phyloP scores from a whole-genome alignment of 2,888 invertebrate species.

The Therioaphis trifolii region DNA sequence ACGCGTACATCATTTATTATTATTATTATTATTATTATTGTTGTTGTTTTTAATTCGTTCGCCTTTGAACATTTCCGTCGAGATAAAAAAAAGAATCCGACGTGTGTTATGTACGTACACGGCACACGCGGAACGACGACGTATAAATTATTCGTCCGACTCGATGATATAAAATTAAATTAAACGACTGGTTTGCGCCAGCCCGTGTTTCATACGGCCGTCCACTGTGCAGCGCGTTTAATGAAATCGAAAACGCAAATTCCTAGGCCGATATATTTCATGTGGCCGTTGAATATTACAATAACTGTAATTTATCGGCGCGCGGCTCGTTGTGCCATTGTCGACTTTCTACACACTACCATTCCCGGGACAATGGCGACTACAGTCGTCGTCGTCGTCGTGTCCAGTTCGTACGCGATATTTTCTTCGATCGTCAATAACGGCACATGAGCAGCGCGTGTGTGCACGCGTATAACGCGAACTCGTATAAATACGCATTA shows the following conservation, averaged over 20 bases:
- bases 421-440: conserved; percentile 2
- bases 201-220: background rate
- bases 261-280: conserved; percentile 47
- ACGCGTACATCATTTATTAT: background rate
- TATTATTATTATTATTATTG: too few species aligned
- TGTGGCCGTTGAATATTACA: conserved; percentile 33
- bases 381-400: background rate
- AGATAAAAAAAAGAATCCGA: too few species aligned
- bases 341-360: conserved; percentile 45
- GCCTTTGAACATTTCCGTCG: conserved; percentile 11
- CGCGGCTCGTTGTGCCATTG: background rate
- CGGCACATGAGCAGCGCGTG: background rate
- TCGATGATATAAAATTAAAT: conserved; percentile 35
- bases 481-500: background rate
- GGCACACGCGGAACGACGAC: too few species aligned
- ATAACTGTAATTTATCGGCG: conserved; percentile 37
- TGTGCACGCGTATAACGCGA: background rate
- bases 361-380: conserved; percentile 52
- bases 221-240: conserved; percentile 12
- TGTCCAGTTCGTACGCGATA: background rate
- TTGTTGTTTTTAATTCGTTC: conserved; percentile 6
- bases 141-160: conserved; percentile 47
- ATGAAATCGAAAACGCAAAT: conserved; percentile 48
- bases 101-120: too few species aligned
- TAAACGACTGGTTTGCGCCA: background rate